Conservation (phyloP, 2,797 vertebrate genomes). For the Phoeniculus purpureus region DNA sequence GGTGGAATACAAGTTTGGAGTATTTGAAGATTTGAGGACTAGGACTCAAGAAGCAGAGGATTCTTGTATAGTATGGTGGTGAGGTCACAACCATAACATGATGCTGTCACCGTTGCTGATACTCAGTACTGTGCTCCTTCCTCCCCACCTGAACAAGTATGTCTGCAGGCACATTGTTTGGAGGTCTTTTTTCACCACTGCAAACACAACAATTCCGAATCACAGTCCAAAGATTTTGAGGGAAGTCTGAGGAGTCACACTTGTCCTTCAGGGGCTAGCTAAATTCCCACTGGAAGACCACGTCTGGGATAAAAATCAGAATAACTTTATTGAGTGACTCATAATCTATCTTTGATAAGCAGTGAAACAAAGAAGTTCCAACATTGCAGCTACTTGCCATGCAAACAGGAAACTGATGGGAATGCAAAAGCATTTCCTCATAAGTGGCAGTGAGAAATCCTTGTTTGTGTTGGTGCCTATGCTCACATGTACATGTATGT, state of each 20-base stretch:
- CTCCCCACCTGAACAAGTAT: neutral
- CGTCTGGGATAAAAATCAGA: neutral
- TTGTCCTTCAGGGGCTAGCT: neutral
- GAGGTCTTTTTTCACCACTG: neutral
- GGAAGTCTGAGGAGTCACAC: neutral
- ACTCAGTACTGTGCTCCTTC: neutral
- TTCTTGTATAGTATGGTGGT: neutral
- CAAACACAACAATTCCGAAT: neutral
- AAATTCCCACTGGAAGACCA: neutral
- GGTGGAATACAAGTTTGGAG: neutral
- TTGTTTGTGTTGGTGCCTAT: neutral
- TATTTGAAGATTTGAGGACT: neutral
- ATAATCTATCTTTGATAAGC: neutral
- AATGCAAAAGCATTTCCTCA: neutral
- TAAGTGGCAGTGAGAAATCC: neutral
- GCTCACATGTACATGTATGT: neutral
- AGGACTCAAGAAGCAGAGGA: neutral
- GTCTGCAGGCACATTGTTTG: neutral
- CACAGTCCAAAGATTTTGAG: neutral
- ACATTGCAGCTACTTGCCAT: neutral
- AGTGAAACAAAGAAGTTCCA: neutral
- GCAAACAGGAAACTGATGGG: neutral
- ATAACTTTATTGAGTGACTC: neutral
- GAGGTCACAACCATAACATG: neutral
- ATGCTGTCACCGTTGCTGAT: neutral